phyloP scores from a whole-genome alignment of 1,140 invertebrate species.

The Stegodyphus mimosarum region DNA sequence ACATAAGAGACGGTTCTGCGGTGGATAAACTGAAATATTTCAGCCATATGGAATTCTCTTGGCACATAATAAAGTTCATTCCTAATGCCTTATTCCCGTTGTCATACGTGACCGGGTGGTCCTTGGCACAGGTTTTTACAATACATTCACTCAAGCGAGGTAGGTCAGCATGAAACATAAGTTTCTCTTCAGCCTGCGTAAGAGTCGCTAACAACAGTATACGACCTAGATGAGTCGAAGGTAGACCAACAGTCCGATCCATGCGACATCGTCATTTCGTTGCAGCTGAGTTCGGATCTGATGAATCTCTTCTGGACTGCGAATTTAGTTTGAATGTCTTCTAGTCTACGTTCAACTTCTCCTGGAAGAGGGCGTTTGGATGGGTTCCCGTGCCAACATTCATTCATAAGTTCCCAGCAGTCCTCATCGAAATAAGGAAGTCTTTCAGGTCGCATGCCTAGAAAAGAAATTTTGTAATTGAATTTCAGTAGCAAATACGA shows the following conservation, averaged over 20 bases:
- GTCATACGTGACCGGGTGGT: not conserved
- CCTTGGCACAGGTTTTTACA: too few relatives aligned
- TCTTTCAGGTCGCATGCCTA: conserved; percentile 80
- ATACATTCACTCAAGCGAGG: not conserved
- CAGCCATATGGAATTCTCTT: too few relatives aligned
- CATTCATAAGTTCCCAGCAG: conserved; percentile 87
- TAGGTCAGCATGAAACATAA: not conserved
- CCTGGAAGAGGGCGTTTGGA: conserved; percentile 79
- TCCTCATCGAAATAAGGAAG: conserved; percentile 79
- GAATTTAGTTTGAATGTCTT: conserved; percentile 64
- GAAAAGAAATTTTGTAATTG: conserved; percentile 19
- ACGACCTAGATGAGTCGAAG: conserved; percentile 48
- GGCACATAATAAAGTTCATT: too few relatives aligned
- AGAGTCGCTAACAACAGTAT: conserved; percentile 50
- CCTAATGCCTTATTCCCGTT: too few relatives aligned
- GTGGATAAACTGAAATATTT: too few relatives aligned
- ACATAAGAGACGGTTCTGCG: too few relatives aligned
- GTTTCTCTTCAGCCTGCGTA: conserved; percentile 23
- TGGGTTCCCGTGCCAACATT: conserved; percentile 86
- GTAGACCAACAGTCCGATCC: conserved; percentile 59
- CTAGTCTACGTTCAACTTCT: conserved; percentile 78
- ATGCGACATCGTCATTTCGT: conserved; percentile 50
- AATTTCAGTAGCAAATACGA: too few relatives aligned
- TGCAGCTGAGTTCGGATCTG: conserved; percentile 52
- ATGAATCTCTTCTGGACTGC: conserved; percentile 25